Conservation (phyloP, 2,888 invertebrate species). For the Andrena praecox region DNA sequence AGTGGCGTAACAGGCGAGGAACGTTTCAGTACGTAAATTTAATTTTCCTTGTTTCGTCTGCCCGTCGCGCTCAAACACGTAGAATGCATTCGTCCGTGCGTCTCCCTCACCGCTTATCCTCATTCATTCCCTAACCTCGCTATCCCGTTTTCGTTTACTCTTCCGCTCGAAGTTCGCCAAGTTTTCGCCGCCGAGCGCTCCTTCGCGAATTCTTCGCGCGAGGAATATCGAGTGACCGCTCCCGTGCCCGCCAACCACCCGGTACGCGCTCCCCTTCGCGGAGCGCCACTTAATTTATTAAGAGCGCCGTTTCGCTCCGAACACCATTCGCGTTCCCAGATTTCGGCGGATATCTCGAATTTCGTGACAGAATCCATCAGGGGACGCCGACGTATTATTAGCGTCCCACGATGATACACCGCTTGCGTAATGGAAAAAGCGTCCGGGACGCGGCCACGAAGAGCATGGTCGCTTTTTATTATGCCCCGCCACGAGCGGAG, state of each 20-base stretch:
- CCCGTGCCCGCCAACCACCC: not conserved
- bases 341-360: conserved; percentile 26
- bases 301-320: conserved; percentile 9
- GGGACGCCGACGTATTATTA: conserved; percentile 45
- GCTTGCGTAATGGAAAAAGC: conserved; percentile 57
- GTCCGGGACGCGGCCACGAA: conserved; percentile 46
- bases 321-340: not conserved
- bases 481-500: conserved; percentile 15
- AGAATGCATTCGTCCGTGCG: not conserved
- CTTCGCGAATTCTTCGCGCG: not conserved
- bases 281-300: conserved; percentile 9
- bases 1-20: conserved; percentile 12
- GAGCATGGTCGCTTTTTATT: conserved; percentile 57
- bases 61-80: not conserved
- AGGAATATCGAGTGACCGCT: not conserved
- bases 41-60: conserved; percentile 34
- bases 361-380: conserved; percentile 32
- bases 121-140: no score
- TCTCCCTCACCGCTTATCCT: conserved; percentile 2
- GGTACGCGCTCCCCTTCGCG: not conserved
- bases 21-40: conserved; percentile 32
- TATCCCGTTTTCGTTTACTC: no score
- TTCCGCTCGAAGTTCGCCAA: not conserved
- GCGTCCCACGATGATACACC: conserved; percentile 37
- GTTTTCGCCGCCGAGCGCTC: not conserved